Evolutionary conservation across 1,140 invertebrate species (phyloP).

Genomic region (Ceratitis capitata): DNA sequence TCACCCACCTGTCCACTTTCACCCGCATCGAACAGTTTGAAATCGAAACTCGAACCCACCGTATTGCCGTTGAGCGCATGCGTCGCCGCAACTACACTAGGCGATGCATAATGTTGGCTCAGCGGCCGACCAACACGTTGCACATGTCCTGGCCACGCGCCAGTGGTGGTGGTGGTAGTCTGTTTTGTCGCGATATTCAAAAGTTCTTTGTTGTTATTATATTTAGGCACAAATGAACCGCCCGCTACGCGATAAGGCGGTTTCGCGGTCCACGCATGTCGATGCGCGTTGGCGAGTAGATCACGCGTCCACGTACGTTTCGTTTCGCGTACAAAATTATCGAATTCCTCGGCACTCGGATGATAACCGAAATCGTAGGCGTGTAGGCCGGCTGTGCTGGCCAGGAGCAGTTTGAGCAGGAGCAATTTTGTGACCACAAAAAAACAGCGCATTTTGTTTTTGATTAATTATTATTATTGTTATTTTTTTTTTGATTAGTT

Average conservation of each 20-base stretch:
- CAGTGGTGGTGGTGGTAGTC: too few species aligned
- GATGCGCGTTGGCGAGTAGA: conserved; percentile 47
- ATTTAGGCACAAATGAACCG: conserved; percentile 44
- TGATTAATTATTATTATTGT: not conserved
- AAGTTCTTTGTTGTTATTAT: conserved; percentile 22
- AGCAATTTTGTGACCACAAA: conserved; percentile 41
- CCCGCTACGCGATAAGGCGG: not conserved
- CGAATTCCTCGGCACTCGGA: conserved; percentile 62
- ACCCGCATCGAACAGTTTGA: conserved; percentile 1
- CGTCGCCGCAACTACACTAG: not conserved
- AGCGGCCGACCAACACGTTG: not conserved
- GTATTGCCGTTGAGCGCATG: not conserved
- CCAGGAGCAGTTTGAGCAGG: conserved; percentile 49
- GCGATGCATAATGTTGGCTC: not conserved
- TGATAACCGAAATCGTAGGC: conserved; percentile 59
- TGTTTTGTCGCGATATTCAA: not conserved
- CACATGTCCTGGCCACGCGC: conserved; percentile 30
- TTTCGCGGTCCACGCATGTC: conserved; percentile 18
- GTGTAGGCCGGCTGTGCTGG: conserved; percentile 45
- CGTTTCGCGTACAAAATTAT: conserved; percentile 54
- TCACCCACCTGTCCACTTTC: not conserved
- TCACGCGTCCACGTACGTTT: conserved; percentile 55
- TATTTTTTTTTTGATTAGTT: not conserved
- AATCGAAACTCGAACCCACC: conserved; percentile 39
- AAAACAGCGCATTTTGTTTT: conserved; percentile 41